Evolutionary conservation across 2,113 vertebrate species (phyloP), one percentile per base, ranked within the genome.

Genomic region (Butastur rufipennis): DNA sequence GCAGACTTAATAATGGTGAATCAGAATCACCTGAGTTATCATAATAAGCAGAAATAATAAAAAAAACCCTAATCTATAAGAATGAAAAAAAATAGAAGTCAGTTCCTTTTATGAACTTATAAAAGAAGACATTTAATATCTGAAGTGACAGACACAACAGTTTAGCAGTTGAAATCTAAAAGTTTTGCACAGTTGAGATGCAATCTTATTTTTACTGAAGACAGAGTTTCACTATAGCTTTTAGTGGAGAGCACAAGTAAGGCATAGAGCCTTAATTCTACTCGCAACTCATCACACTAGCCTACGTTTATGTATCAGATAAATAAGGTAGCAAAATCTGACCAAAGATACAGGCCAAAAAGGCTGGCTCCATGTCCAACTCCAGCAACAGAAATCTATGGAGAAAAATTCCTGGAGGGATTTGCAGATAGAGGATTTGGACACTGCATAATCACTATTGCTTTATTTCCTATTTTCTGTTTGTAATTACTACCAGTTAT

Each of bases 401-500:
- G 55, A 81, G 58, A 91, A 94, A 70, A 95, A 91, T 16, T 97
- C 81, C 96, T 96, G 70, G 38, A 94, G 93, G 92, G 82, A 47
- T 20, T 61, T 93, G 74, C 63, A 92, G 65, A 71, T 75, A 93
- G 79, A 90, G 87, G 31, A 62, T 93, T 94, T 94, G 88, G 70
- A 88, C 77, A 72, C 70, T 83, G 75, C 70, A 90, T 95, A 97
- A 97, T 97, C 63, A 70, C 65, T 96, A 45, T 36, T 82, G 79
- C 93, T 96, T 96, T 96, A 95, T 95, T 97, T 97, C 67, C 72
- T 95, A 73, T 96, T 97, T 97, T 98, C 87, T 96, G 80, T 95
- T 97, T 97, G 86, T 96, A 97, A 97, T 98, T 98, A 97, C 96
- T 94, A 92, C 65, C 72, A 86, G 62, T 86, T 94, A 98, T 98